Base-by-base conservation (phyloP, 2,113 vertebrate genomes). In the Gorsachius goisagi region DNA sequence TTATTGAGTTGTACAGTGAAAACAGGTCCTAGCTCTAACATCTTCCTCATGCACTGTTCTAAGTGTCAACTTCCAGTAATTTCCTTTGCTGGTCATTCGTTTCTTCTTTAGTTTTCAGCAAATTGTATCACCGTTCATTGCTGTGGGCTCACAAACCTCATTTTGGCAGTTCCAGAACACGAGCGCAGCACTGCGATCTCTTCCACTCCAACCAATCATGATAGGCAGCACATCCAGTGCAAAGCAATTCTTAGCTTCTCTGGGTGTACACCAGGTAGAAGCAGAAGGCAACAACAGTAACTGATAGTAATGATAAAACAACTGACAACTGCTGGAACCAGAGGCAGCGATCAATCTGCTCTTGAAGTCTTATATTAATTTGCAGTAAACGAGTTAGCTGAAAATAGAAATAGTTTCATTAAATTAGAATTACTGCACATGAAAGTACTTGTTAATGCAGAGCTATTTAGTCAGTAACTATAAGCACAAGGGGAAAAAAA, bases 301-400 rank as follows among this genome's bases (percentile, higher is more conserved):
- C 77, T 33, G 98, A 98, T 37, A 99, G 50, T 68, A 98, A 82
- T 49, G 98, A 98, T 96, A 99, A 85, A 80, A 96, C 94, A 33
- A 98, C 78, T 24, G 99, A 98, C 75, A 99, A 96, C 96, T 99
- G 99, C 96, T 99, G 99, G 80, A 98, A 97, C 99, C 99, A 99
- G 93, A 99, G 84, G 96, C 98, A 99, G 39, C 44, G 91, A 56
- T 99, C 98, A 96, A 99, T 96, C 97, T 99, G 99, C 95, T 99
- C 99, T 95, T 99, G 99, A 97, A 99, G 97, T 85, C 98, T 98
- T 32, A 90, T 98, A 97, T 98, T 99, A 95, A 97, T 98, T 91
- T 98, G 97, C 97, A 98, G 96, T 93, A 99, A 87, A 78, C 89
- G 98, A 96, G 97, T 98, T 93, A 99, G 98, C 99, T 99, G 98